Evolutionary conservation across 2,888 invertebrate species (phyloP).

Genomic region (Lampropteryx suffumata): DNA sequence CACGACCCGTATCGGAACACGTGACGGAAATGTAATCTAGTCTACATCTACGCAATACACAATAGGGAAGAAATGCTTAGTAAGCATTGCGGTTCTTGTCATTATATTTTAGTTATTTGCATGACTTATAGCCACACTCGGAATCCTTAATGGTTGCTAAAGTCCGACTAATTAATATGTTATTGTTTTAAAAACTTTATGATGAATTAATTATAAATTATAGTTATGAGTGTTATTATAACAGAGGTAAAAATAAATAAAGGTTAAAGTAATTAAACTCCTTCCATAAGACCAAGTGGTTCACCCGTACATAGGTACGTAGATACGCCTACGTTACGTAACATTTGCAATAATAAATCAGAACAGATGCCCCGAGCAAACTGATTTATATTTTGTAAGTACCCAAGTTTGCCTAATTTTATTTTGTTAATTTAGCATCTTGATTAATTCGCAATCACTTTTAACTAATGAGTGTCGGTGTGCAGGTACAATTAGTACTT

Average conservation of each 20-base stretch:
- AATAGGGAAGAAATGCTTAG: slow-evolving; percentile 11
- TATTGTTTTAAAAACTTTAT: not conserved
- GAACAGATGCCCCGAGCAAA: slow-evolving; percentile 49
- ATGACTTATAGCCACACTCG: too few species aligned
- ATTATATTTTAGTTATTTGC: slow-evolving; percentile 1
- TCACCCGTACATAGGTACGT: slow-evolving; percentile 5
- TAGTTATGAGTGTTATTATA: too few species aligned
- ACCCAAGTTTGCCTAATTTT: slow-evolving; percentile 34
- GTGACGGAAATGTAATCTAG: slow-evolving; percentile 43
- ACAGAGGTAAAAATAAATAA: not conserved
- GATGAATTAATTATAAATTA: too few species aligned
- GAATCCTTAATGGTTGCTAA: too few species aligned
- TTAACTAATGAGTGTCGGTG: too few species aligned
- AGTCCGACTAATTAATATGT: too few species aligned
- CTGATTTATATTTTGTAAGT: slow-evolving; percentile 43
- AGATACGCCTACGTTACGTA: slow-evolving; percentile 32
- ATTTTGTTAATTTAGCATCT: slow-evolving; percentile 31
- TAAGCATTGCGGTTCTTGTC: slow-evolving; percentile 5
- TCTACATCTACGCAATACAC: slow-evolving; percentile 33
- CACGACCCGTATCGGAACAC: slow-evolving; percentile 42
- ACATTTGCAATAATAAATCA: slow-evolving; percentile 43
- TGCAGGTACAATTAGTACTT: too few species aligned
- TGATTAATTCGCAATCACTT: slow-evolving; percentile 32
- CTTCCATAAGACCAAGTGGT: slow-evolving; percentile 34
- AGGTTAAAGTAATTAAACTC: slow-evolving; percentile 26